Evolutionary conservation across 2,113 vertebrate genomes (phyloP).

Genomic region (Chrysochloris asiatica): DNA sequence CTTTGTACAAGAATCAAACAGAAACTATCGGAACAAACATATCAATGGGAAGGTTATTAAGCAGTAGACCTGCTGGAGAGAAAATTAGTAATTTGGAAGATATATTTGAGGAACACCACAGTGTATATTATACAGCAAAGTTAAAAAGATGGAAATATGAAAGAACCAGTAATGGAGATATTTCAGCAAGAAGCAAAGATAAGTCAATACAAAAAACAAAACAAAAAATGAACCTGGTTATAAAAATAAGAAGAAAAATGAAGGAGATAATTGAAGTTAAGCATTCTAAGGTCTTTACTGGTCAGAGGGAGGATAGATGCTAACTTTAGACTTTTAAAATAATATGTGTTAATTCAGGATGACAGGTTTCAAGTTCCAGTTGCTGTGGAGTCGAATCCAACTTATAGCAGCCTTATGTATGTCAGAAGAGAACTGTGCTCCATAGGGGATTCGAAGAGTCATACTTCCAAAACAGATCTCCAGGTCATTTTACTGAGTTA

Average conservation of each 20-base stretch:
- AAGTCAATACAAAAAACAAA: background rate
- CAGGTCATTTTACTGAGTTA: background rate
- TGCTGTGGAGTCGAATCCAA: background rate
- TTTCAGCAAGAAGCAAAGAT: background rate
- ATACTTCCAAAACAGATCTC: background rate
- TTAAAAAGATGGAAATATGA: background rate
- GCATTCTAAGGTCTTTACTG: background rate
- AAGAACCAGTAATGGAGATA: background rate
- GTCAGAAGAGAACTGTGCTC: background rate
- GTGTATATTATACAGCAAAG: background rate
- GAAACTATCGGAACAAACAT: slow-evolving; percentile 32
- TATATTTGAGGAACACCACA: background rate
- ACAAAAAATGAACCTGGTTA: background rate
- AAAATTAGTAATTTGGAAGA: slow-evolving; percentile 20
- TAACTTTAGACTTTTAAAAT: slow-evolving; percentile 40
- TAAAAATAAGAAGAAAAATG: background rate
- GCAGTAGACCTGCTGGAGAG: background rate
- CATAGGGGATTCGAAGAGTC: background rate
- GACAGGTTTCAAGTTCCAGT: background rate
- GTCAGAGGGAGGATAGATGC: background rate
- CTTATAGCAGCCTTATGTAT: background rate
- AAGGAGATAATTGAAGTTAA: background rate
- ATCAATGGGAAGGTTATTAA: slow-evolving; percentile 5
- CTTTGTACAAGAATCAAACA: background rate
- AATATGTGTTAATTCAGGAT: background rate